Percentiles rank a stretch among this genome's conserved stretches.
These are phyloP conservation scores for Orientallactaga sibirica DNA, from an alignment of 2,797 vertebrate genomes.

Conservation along the genomic window DNA sequence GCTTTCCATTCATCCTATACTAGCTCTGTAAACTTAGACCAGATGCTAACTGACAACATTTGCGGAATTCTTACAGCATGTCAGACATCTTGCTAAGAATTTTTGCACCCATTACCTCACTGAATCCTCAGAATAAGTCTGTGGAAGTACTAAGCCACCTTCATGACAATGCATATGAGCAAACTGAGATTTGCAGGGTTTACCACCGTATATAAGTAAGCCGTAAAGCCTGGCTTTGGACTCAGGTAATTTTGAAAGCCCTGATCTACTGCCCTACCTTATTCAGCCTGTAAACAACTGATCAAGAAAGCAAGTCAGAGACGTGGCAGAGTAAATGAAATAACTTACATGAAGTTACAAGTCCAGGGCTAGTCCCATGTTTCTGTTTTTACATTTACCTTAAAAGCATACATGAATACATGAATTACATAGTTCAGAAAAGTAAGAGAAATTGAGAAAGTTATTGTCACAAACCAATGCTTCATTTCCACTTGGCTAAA, in stretches of 20 bases:
- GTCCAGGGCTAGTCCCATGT: not conserved
- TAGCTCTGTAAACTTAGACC: not conserved
- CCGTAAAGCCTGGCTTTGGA: not conserved
- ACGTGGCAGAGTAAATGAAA: not conserved
- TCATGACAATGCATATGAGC: not conserved
- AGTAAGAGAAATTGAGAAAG: slow-evolving; percentile 66
- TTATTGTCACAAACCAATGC: slow-evolving; percentile 57
- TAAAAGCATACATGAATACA: not conserved
- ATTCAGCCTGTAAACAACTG: not conserved
- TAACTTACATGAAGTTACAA: not conserved
- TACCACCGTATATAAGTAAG: slow-evolving; percentile 8
- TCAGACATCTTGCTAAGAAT: not conserved
- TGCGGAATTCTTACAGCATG: slow-evolving; percentile 38
- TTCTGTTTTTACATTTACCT: slow-evolving; percentile 10
- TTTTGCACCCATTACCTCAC: not conserved
- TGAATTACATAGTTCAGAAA: slow-evolving; percentile 49
- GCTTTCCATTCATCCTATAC: not conserved
- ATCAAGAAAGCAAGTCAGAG: not conserved
- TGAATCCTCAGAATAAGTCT: slow-evolving; percentile 21
- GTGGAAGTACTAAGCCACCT: not conserved
- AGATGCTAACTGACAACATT: not conserved
- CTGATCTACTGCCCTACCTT: not conserved
- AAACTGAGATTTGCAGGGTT: not conserved
- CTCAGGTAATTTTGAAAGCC: not conserved
- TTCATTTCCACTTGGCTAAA: slow-evolving; percentile 51